Base-by-base conservation (phyloP, 2,113 vertebrate species). In the Microtus oregoni region DNA sequence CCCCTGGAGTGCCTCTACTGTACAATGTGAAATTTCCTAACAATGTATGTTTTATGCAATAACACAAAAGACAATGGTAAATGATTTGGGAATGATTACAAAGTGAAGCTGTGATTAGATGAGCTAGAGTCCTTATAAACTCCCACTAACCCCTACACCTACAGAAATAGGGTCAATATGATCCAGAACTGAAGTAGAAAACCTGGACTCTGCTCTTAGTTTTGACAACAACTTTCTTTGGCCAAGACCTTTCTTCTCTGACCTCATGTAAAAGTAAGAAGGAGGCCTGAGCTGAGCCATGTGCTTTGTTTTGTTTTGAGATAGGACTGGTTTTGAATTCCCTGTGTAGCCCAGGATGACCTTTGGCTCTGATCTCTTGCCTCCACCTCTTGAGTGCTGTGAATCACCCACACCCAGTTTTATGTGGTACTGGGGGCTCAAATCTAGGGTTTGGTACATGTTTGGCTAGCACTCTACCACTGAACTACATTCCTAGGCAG, bases 141-240 rank as follows among this genome's bases (percentile, higher is more conserved):
- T 44, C 15, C 26, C 35, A 15, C 8, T 10, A 14, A 44, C 32
- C 12, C 8, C 15, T 24, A 9, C 11, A 28, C 52, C 38, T 32
- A n/a, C 52, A 50, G 61, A 78, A 58, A 58, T 38, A n/a, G 70
- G 7, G 10, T 35, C 87, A 41, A 72, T 32, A 19, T 50, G 11
- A 6, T 92, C 5, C 70, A 96, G 86, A 96, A 79, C 58, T 35
- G 0, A 75, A 90, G 5, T 26, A 38, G 32, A 87, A 95, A 83
- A 32, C 5, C 30, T 75, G 0, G 79, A 81, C 41, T 86, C 41
- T 82, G 67, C 15, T 50, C n/a, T 9, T 67, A 61, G 67, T 9
- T 78, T 86, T 90, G 44, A 44, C 32, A 73, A 75, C n/a, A 90
- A 30, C 61, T 92, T 65, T 6, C 6, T 65, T 85, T 77, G 52